Evolutionary conservation across 2,797 vertebrate species (phyloP), one percentile per base, ranked within the genome.

Genomic region (Heliangelus exortis): DNA sequence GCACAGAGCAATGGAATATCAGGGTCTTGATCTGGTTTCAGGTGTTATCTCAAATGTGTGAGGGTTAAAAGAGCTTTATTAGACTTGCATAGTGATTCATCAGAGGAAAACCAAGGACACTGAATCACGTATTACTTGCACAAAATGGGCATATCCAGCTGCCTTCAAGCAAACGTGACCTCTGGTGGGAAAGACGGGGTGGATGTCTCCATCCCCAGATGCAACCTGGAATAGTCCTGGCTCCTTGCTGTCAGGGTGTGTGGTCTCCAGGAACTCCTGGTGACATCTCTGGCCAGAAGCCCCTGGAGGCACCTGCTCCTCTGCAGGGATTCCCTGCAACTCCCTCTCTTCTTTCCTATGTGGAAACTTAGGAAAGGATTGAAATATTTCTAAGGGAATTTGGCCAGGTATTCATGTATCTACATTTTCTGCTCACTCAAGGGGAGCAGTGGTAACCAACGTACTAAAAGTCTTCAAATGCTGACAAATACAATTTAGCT

Each of bases 401-500:
- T 51, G 92, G 89, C 89, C 58, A 97, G 94, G 71, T 97, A 97
- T 94, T 97, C 94, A 84, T 96, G 92, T 96, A 88, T 93, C 92
- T 96, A 74, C 79, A 81, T 95, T 96, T 97, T 96, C 82, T 96
- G 76, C 84, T 96, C 93, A 94, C 89, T 97, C 87, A 96, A 97
- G 94, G 84, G 73, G 73, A 97, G 91, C 81, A 45, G 68, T 93
- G 82, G 93, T 95, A 96, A 95, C 87, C 83, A 93, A 53, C 29
- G 36, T 91, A 93, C 91, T 96, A 92, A 95, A 97, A 97, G 96
- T 97, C 95, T 97, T 97, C 96, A 97, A 97, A 97, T 97, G 96
- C 97, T 95, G 96, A 97, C 96, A 97, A 97, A 97, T 97, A 97
- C 96, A 96, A 97, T 97, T 97, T 96, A 96, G 88, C 96, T 96